Percentiles rank a stretch among this genome's conserved stretches.
phyloP scores from a whole-genome alignment of 2,797 vertebrate species.

The Sebastes minor region DNA sequence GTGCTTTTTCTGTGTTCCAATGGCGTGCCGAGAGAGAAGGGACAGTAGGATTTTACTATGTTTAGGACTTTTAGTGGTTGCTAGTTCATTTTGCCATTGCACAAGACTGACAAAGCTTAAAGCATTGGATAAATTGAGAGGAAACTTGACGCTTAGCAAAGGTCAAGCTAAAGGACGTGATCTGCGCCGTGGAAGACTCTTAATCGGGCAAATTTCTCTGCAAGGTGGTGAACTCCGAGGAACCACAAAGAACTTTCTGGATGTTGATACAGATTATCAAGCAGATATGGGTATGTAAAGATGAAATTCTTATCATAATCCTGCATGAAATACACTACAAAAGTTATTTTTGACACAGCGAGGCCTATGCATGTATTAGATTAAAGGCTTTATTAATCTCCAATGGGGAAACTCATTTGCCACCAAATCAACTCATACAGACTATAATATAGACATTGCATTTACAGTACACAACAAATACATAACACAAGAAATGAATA shows the following conservation, averaged over 20 bases:
- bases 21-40: conserved; percentile 52
- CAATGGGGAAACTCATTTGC: no score
- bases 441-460: no score
- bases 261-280: conserved; percentile 66
- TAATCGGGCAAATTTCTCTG: conserved; percentile 48
- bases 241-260: background rate
- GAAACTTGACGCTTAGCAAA: background rate
- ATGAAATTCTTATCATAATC: background rate
- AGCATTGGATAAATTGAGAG: background rate
- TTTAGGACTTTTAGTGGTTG: conserved; percentile 54
- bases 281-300: conserved; percentile 72
- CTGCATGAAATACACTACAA: background rate
- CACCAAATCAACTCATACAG: no score
- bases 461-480: no score
- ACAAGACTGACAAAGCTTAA: conserved; percentile 19
- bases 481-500: no score
- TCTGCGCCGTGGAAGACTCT: conserved; percentile 56
- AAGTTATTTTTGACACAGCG: background rate
- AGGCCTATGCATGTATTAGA: background rate
- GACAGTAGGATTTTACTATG: conserved; percentile 8
- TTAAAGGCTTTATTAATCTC: no score
- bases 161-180: background rate
- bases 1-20: conserved; percentile 41
- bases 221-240: background rate
- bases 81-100: conserved; percentile 46